Evolutionary conservation across 2,888 invertebrate species (phyloP).

Genomic region (Parnassius smintheus): DNA sequence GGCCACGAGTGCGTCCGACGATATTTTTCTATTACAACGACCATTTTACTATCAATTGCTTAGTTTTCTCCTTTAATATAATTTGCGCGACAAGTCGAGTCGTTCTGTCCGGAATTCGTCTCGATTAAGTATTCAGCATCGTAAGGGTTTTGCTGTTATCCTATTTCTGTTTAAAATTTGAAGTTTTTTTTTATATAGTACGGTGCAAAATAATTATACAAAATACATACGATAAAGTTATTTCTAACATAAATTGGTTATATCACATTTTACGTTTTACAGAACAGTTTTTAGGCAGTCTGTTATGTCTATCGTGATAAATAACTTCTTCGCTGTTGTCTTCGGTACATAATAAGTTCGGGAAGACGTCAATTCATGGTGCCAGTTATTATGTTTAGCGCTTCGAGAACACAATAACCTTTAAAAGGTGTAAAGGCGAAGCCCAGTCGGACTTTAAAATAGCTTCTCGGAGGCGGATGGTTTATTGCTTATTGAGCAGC

Average conservation of each 20-base stretch:
- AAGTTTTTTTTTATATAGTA: neutral
- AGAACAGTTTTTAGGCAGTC: neutral
- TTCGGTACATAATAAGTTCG: constrained; percentile 17
- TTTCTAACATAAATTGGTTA: neutral
- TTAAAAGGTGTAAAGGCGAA: constrained; percentile 78
- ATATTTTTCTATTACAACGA: constrained; percentile 78
- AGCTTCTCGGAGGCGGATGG: constrained; percentile 77
- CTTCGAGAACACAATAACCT: constrained; percentile 78
- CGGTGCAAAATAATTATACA: neutral
- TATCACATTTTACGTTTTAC: neutral
- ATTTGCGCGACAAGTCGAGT: constrained; percentile 55
- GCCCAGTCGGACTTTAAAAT: constrained; percentile 70
- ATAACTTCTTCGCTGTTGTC: constrained; percentile 11
- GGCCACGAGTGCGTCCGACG: constrained; percentile 75
- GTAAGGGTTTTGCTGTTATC: neutral
- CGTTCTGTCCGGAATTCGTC: constrained; percentile 36
- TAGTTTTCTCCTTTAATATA: constrained; percentile 75
- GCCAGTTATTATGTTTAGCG: constrained; percentile 50
- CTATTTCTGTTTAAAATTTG: neutral
- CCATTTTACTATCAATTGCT: constrained; percentile 79
- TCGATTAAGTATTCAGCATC: constrained; percentile 32
- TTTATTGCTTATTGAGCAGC: constrained; percentile 80
- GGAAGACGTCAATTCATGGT: constrained; percentile 20
- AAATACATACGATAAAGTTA: neutral
- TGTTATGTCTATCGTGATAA: constrained; percentile 1